These are phyloP conservation scores for Scolopax rusticola DNA, from an alignment of 2,797 vertebrate species.

Conservation along the genomic window DNA sequence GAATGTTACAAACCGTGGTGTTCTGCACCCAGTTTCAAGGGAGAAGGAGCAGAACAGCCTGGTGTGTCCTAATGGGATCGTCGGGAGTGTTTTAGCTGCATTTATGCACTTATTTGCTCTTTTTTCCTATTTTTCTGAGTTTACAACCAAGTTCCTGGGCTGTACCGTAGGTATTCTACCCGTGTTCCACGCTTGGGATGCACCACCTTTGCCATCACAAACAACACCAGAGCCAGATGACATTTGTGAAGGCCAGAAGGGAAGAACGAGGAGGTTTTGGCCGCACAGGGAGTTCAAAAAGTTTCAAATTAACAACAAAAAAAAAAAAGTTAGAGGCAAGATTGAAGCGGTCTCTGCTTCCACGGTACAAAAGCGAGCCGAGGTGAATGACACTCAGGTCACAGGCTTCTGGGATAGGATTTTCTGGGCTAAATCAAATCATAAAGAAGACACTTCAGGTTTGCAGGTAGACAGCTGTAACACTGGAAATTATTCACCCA, in stretches of 20 bases:
- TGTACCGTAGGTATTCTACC: fast-evolving
- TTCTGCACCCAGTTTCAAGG: background rate
- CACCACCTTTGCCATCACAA: background rate
- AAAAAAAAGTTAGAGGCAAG: background rate
- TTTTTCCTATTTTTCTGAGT: fast-evolving
- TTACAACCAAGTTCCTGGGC: background rate
- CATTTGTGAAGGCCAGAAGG: background rate
- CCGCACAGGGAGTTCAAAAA: background rate
- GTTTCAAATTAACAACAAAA: background rate
- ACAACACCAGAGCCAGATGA: background rate
- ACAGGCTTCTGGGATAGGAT: background rate
- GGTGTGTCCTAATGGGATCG: background rate
- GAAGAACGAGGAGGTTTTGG: background rate
- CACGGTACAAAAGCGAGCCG: fast-evolving
- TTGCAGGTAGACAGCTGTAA: background rate
- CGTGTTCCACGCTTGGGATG: background rate
- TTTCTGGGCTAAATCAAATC: background rate
- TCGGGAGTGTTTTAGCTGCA: background rate
- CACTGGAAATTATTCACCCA: background rate
- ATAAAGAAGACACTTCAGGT: background rate
- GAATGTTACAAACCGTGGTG: background rate
- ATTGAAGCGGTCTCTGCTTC: background rate
- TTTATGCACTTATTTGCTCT: too few relatives aligned
- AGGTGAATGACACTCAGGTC: background rate
- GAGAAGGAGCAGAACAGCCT: background rate